Base-by-base conservation (phyloP, 2,797 vertebrate species). In the Miichthys miiuy region DNA sequence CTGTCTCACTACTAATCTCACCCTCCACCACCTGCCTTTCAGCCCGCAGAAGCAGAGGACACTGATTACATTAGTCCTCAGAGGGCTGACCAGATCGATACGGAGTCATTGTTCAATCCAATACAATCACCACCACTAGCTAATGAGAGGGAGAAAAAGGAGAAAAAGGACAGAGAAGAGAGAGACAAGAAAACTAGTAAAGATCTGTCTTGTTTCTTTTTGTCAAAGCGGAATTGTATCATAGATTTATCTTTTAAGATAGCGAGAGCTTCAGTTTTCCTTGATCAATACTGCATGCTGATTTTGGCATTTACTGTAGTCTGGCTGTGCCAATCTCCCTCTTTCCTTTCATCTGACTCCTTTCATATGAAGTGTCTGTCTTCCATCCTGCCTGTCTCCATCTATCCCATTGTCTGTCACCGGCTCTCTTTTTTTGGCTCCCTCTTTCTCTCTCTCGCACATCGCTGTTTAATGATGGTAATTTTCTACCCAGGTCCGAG, bases 401-500 rank as follows among this genome's bases (percentile, higher is more conserved):
- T 61, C 84, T 75, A 57, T 86, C 79, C 82, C 78, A 87, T 92
- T 93, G 87, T 92, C 88, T 89, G 68, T 88, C 86, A 68, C 10
- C 1, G 38, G 47, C 56, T 85, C 71, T 83, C 66, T 58, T 75
- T 89, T 87, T 87, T 84, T 80, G 80, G 79, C 81, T 88, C 75
- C 71, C 77, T 84, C 87, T 83, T 81, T 86, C 82, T 90, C 91
- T 82, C 90, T 67, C 88, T 79, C 78, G 41, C 86, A 91, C 92
- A 82, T 90, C 57, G 60, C 87, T 89, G 90, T 94, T 93, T 93
- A 98, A 98, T 98, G 97, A 98, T 95, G 96, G 97, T 97, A 97
- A 97, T 98, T 98, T 97, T 97, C 97, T 95, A 96, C 96, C 96
- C 96, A 97, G 97, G 97, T 98, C 97, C 96, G 96, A 97, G 96